A percentile compares a stretch with the other conserved stretches of the same genome.
These are phyloP conservation scores for Motacilla alba DNA, from an alignment of 2,113 vertebrate genomes.

Conservation along the genomic window DNA sequence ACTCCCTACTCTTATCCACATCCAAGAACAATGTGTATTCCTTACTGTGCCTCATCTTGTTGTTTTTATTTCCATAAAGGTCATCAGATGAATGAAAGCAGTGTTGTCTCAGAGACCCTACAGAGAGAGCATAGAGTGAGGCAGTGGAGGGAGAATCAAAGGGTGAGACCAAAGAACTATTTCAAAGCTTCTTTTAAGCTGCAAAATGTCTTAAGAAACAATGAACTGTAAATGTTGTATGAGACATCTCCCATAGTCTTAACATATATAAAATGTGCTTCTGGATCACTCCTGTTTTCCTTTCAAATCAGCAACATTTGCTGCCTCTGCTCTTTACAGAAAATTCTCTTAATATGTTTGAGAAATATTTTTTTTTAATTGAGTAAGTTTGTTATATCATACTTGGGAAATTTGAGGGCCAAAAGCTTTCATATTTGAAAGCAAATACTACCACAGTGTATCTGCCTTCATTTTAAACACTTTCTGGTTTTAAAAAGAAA, in stretches of 20 bases:
- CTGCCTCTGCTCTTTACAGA: slow-evolving; percentile 5
- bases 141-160: neutral
- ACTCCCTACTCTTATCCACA: neutral
- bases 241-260: neutral
- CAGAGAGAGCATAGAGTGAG: neutral
- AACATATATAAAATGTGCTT: neutral
- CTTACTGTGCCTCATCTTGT: neutral
- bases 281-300: neutral
- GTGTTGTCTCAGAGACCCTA: neutral
- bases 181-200: neutral
- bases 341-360: neutral
- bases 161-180: neutral
- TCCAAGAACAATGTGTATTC: neutral
- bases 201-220: neutral
- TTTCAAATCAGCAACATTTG: neutral
- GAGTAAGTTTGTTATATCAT: neutral
- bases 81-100: neutral
- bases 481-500: neutral
- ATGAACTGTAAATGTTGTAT: neutral
- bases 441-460: neutral
- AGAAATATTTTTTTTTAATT: neutral
- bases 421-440: neutral
- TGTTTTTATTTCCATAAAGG: neutral
- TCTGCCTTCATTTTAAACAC: neutral
- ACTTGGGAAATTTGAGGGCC: neutral